A percentile compares a stretch with the other conserved stretches of the same genome.
Evolutionary conservation across 2,888 invertebrate genomes (phyloP).

Genomic region (Catocala nupta): DNA sequence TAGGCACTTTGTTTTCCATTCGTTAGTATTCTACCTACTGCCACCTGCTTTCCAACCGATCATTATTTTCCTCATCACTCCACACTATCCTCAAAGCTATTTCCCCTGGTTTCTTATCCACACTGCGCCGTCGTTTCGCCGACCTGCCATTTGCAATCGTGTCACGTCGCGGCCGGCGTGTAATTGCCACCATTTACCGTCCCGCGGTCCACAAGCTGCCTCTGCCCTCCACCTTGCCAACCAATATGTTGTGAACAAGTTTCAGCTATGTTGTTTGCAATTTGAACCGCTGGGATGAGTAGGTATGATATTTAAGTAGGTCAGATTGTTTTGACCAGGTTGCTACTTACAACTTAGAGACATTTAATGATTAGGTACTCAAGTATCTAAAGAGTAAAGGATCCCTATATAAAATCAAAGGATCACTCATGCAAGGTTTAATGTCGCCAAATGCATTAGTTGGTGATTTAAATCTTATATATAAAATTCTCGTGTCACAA

Average conservation of each 20-base stretch:
- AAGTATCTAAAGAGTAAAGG: too few species aligned
- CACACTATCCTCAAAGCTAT: conserved; percentile 4
- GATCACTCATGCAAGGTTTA: too few species aligned
- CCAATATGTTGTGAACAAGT: conserved; percentile 57
- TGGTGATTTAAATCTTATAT: too few species aligned
- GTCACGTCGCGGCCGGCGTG: conserved; percentile 82
- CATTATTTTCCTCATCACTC: conserved; percentile 3
- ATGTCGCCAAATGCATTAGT: too few species aligned
- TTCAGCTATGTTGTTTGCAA: conserved; percentile 24
- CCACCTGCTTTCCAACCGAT: neutral
- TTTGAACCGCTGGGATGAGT: conserved; percentile 6
- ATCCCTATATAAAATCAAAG: too few species aligned
- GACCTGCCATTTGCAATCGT: conserved; percentile 71
- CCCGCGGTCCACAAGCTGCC: conserved; percentile 64
- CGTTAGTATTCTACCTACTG: too few species aligned
- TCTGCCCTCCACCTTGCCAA: conserved; percentile 41
- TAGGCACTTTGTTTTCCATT: too few species aligned
- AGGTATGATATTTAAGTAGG: too few species aligned
- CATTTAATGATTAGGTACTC: too few species aligned
- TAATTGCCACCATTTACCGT: conserved; percentile 85
- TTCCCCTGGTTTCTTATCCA: conserved; percentile 55
- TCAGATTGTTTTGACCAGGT: too few species aligned
- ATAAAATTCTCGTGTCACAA: too few species aligned
- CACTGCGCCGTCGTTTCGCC: conserved; percentile 43
- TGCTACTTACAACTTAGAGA: too few species aligned